Base-by-base conservation (phyloP, 2,888 invertebrate species). In the Drosophila longiperda region DNA sequence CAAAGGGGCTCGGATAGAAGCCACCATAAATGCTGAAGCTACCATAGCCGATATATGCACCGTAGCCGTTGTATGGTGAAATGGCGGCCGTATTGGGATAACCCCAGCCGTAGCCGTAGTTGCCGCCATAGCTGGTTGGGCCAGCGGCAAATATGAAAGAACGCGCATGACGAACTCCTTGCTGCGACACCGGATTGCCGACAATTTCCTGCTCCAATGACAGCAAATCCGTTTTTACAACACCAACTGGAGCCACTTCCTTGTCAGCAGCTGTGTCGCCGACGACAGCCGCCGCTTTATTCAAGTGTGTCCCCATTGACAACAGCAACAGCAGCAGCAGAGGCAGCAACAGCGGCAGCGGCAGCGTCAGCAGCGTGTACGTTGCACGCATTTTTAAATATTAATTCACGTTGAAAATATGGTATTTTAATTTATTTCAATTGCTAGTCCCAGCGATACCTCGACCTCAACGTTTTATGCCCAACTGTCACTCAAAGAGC, bases 201-300 rank as follows among this genome's bases (percentile, higher is more conserved):
- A 77, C 89, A 78, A 80, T 85, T 80, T 87, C 83, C 82, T 86
- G 88, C 82, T 91, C 80, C 78, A 89, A 83, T 80, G 88, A 85
- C 83, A 84, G 88, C 83, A 90, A 83, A 90, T 90, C 87, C 83
- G 79, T 79, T 86, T 83, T 83, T 68, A 75, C 81, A 85, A 71
- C 88, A 72, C 82, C 85, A 86, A 79, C 88, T 82, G 78, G 86
- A 65, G 79, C 79, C 81, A 85, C 87, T 81, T 87, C 87, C 89
- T 84, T 89, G 82, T 87, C 84, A 87, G 73, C 87, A 84, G 73
- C 72, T 81, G 81, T 66, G 60, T 50, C 74, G 42, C 64, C 50
- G 66, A 54, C 57, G 75, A 59, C 67, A 60, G 59, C 57, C 65
- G 64, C n/a, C 55, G 29, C 29, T 38, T 55, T 29, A 55, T 36